These are phyloP conservation scores for Intellagama lesueurii DNA, from an alignment of 2,797 vertebrate species.

Conservation along the genomic window DNA sequence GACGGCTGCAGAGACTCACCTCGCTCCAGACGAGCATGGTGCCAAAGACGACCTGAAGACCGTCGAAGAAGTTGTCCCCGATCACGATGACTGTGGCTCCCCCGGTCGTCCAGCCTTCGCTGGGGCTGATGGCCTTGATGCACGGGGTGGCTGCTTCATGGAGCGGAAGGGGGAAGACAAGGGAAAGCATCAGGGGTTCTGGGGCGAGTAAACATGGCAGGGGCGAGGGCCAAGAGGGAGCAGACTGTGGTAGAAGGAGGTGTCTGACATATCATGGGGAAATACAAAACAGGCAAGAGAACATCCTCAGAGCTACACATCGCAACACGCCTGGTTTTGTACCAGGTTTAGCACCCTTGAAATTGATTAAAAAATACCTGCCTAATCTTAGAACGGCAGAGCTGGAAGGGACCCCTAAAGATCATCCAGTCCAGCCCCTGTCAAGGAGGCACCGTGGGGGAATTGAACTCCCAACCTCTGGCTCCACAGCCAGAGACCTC, in stretches of 20 bases:
- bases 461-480: too few relatives aligned
- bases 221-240: too few relatives aligned
- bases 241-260: not conserved
- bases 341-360: too few relatives aligned
- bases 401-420: too few relatives aligned
- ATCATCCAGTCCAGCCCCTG: too few relatives aligned
- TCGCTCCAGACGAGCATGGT: slow-evolving; percentile 96
- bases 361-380: too few relatives aligned
- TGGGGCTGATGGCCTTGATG: slow-evolving; percentile 97
- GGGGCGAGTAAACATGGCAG: not conserved
- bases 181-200: slow-evolving; percentile 20
- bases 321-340: too few relatives aligned
- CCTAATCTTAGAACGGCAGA: too few relatives aligned
- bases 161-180: slow-evolving; percentile 37
- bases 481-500: not conserved
- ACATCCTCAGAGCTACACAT: not conserved
- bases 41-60: slow-evolving; percentile 94
- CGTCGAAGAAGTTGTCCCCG: slow-evolving; percentile 97
- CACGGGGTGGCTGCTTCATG: slow-evolving; percentile 92
- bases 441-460: too few relatives aligned
- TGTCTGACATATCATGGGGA: not conserved
- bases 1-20: slow-evolving; percentile 71
- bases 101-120: slow-evolving; percentile 95
- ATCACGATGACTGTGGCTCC: slow-evolving; percentile 97
- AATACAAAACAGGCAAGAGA: not conserved